Evolutionary conservation across 2,797 vertebrate genomes (phyloP), one percentile per base, ranked within the genome.

Genomic region (Labroides dimidiatus): DNA sequence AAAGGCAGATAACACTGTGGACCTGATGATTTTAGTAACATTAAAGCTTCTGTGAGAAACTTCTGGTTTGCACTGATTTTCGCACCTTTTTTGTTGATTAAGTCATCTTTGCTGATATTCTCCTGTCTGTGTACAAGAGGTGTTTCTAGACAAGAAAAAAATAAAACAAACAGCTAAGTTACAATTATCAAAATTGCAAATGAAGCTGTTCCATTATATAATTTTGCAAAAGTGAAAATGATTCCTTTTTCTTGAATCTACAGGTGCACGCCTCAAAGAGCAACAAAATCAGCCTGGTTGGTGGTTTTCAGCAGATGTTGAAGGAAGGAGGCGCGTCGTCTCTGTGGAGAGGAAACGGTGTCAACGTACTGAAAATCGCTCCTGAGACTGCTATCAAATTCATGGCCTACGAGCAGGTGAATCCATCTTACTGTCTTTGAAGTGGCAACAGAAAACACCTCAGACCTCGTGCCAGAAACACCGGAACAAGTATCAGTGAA

Each of bases 381-480:
- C 97, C 96, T 0, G 96, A 99, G 93, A 97, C 96, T 0, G 96
- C 97, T 66, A 95, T 98, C 84, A 99, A 99, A 69, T 99, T 98
- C 81, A 97, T 93, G 95, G 95, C 96, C 2, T 98, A 98, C 75
- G 97, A 99, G 77, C 95, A 97, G 95, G 97, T 97, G 92, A 62
- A n/a, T 7, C 1, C 13, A 27, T 39, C 66, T 54, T 3, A 41
- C 21, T 2, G 2, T 7, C 4, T 49, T 8, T 27, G 5, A 55
- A 48, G 9, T 8, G 7, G 20, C 4, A n/a, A n/a, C 52, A 62
- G n/a, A 7, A 15, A 17, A n/a, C 16, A n/a, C 15, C 2, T 23
- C 54, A 33, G 30, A 13, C 16, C 23, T 17, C 42, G 10, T 58
- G 13, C n/a, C 17, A 0, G 3, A 20, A 24, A 12, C 7, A 57